Conservation (phyloP, 2,797 vertebrate genomes). For the Thalassophryne amazonica region DNA sequence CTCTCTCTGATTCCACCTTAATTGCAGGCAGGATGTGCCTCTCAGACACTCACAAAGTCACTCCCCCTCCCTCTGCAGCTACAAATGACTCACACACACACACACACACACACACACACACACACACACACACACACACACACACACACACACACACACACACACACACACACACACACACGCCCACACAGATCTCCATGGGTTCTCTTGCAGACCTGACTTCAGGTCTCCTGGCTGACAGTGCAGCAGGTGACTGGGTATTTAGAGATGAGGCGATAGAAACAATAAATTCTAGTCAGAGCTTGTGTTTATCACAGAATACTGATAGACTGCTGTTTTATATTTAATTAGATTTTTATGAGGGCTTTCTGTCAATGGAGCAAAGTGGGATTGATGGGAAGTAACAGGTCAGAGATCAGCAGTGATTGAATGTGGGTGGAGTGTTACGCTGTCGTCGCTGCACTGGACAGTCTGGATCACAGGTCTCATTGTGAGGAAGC, state of each 20-base stretch:
- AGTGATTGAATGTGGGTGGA: slow-evolving; percentile 65
- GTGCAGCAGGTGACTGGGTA: slow-evolving; percentile 35
- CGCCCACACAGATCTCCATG: slow-evolving; percentile 8
- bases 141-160: neutral
- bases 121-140: slow-evolving; percentile 10
- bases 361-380: slow-evolving; percentile 62
- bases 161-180: slow-evolving; percentile 10
- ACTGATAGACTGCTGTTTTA: slow-evolving; percentile 60
- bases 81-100: slow-evolving; percentile 39
- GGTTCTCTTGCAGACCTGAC: slow-evolving; percentile 26
- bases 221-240: slow-evolving; percentile 14
- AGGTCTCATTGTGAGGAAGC: too few relatives aligned
- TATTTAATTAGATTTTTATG: slow-evolving; percentile 74
- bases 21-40: slow-evolving; percentile 72
- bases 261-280: slow-evolving; percentile 53
- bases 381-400: slow-evolving; percentile 74
- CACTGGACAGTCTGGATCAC: slow-evolving; percentile 14
- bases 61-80: slow-evolving; percentile 56
- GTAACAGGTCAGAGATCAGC: slow-evolving; percentile 67
- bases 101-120: too few relatives aligned
- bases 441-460: slow-evolving; percentile 29
- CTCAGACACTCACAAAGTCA: slow-evolving; percentile 69
- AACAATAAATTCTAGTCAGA: slow-evolving; percentile 38
- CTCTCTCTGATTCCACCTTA: slow-evolving; percentile 70
- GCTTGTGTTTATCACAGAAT: slow-evolving; percentile 23